These are phyloP conservation scores for Panthera tigris DNA, from an alignment of 2,113 vertebrate species.

Conservation along the genomic window DNA sequence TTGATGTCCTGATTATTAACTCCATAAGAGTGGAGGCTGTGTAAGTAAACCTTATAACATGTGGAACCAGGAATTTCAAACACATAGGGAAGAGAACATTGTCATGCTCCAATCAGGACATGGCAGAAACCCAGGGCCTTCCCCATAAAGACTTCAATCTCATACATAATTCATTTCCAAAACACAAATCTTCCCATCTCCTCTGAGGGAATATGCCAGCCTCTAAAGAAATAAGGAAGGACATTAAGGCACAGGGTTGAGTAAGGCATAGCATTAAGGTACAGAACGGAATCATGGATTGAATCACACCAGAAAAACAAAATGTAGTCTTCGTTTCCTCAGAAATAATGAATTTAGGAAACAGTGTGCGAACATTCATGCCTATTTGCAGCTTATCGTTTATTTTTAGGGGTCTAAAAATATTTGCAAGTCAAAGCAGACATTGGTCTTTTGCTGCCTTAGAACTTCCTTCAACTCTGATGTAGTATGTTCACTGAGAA, in stretches of 20 bases:
- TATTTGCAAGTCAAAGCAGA: slow-evolving; percentile 49
- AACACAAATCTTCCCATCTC: background rate
- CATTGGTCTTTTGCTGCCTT: slow-evolving; percentile 23
- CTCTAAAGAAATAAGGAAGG: background rate
- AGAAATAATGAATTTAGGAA: slow-evolving; percentile 47
- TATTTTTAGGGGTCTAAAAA: slow-evolving; percentile 61
- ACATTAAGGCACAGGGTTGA: background rate
- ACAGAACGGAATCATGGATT: background rate
- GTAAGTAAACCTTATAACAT: background rate
- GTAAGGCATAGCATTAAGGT: background rate
- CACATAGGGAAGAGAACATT: background rate
- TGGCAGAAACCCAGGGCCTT: background rate
- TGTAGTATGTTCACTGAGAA: background rate
- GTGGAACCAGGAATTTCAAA: background rate
- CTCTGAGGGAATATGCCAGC: background rate
- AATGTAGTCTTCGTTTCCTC: background rate
- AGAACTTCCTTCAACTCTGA: background rate
- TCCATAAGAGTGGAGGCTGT: background rate
- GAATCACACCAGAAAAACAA: background rate
- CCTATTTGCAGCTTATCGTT: background rate
- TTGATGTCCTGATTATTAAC: background rate
- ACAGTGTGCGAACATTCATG: background rate
- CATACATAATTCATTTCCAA: background rate
- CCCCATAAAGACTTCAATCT: background rate
- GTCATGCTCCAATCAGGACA: background rate